Conservation (phyloP, 37 sponge, comb jelly and placozoan species). For the Corticium candelabrum region DNA sequence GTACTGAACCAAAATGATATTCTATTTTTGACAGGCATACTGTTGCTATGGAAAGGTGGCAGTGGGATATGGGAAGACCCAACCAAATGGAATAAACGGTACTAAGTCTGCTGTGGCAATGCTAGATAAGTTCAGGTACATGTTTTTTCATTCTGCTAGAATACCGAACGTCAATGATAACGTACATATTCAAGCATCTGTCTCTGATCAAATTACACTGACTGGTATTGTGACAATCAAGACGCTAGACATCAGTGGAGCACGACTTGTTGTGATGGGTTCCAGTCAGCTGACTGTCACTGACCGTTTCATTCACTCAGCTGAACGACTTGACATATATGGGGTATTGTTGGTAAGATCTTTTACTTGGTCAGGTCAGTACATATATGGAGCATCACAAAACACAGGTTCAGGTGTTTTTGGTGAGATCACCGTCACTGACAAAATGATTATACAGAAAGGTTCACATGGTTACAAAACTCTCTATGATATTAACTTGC, state of each 20-base stretch:
- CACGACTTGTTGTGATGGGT: not conserved
- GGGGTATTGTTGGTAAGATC: not conserved
- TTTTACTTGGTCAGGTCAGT: not conserved
- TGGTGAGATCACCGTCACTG: not conserved
- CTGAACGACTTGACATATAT: not conserved
- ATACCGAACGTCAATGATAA: not conserved
- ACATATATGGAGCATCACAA: not conserved
- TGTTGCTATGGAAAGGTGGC: no score
- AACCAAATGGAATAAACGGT: no score
- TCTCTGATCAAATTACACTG: not conserved
- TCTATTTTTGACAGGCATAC: no score
- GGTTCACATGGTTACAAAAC: not conserved
- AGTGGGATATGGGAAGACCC: no score
- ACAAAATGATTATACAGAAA: not conserved
- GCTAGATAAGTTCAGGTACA: no score
- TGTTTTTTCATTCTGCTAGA: no score
- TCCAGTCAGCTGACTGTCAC: not conserved
- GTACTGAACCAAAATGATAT: no score
- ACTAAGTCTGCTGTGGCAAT: no score
- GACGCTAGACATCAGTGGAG: not conserved
- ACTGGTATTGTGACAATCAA: not conserved
- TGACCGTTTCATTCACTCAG: not conserved
- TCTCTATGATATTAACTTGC: not conserved
- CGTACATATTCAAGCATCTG: not conserved
- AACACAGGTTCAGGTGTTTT: not conserved